These are phyloP conservation scores for Ptilorrhoa leucosticta DNA, from an alignment of 2,113 vertebrate species.

Conservation along the genomic window DNA sequence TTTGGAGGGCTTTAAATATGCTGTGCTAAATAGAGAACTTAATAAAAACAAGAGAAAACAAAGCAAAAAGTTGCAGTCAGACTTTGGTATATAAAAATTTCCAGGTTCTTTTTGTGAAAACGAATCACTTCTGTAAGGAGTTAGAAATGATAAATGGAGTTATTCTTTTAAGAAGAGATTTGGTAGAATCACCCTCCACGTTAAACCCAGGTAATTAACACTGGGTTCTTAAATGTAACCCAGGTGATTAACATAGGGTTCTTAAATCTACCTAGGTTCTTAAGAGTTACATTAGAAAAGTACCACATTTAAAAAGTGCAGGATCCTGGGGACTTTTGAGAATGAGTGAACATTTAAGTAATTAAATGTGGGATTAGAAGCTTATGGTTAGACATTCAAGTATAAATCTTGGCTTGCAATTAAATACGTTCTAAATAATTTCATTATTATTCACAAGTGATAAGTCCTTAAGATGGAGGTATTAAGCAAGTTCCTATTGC, in stretches of 20 bases:
- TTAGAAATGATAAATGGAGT: background rate
- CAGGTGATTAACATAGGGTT: background rate
- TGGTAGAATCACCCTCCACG: background rate
- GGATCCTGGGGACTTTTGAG: background rate
- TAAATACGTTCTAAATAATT: background rate
- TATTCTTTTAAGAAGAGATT: background rate
- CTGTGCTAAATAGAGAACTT: background rate
- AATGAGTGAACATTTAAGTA: background rate
- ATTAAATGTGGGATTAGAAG: background rate
- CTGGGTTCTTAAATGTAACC: background rate
- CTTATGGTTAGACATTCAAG: background rate
- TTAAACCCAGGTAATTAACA: background rate
- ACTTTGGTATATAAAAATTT: background rate
- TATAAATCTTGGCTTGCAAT: background rate
- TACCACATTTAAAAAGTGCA: background rate
- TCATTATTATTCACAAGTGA: background rate
- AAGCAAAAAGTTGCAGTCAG: background rate
- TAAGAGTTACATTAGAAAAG: background rate
- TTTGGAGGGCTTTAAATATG: background rate
- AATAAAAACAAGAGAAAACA: background rate
- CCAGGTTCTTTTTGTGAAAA: background rate
- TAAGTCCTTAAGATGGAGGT: background rate
- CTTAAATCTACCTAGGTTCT: background rate
- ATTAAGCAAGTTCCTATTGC: background rate
- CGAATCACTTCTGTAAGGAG: background rate